These are phyloP conservation scores for Trypoxylus dichotomus DNA, from an alignment of 1,140 invertebrate genomes.

Conservation along the genomic window DNA sequence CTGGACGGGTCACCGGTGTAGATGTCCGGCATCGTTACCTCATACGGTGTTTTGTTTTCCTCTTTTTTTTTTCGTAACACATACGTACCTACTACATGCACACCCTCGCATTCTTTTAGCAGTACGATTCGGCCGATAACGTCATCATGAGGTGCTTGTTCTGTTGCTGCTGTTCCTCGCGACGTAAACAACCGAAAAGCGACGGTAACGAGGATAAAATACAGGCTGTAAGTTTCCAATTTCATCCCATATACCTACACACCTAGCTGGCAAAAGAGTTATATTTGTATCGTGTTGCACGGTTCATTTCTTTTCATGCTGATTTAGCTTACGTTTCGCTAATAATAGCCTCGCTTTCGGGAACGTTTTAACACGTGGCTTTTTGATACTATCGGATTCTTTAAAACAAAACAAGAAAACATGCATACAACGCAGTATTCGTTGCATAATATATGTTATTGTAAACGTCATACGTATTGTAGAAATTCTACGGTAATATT, in stretches of 20 bases:
- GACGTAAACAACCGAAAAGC: neutral
- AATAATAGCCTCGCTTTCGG: neutral
- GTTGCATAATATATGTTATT: too few relatives aligned
- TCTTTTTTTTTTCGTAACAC: neutral
- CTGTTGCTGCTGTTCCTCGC: neutral
- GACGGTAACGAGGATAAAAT: neutral
- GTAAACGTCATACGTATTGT: too few relatives aligned
- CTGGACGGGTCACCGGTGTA: neutral
- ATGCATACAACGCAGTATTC: too few relatives aligned
- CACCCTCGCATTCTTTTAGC: neutral
- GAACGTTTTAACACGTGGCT: neutral
- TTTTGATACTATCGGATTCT: neutral
- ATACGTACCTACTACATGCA: neutral
- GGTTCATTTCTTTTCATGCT: too few relatives aligned
- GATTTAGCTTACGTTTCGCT: neutral
- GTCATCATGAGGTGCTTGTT: slow-evolving; percentile 10
- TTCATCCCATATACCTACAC: neutral
- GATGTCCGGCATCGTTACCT: neutral
- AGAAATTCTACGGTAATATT: too few relatives aligned
- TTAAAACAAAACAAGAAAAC: too few relatives aligned
- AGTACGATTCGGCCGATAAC: neutral
- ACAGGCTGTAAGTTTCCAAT: neutral
- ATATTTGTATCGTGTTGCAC: too few relatives aligned
- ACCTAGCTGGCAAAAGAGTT: too few relatives aligned
- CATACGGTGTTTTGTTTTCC: neutral